Base-by-base conservation (phyloP, 2,113 vertebrate genomes). In the Thomomys bottae region DNA sequence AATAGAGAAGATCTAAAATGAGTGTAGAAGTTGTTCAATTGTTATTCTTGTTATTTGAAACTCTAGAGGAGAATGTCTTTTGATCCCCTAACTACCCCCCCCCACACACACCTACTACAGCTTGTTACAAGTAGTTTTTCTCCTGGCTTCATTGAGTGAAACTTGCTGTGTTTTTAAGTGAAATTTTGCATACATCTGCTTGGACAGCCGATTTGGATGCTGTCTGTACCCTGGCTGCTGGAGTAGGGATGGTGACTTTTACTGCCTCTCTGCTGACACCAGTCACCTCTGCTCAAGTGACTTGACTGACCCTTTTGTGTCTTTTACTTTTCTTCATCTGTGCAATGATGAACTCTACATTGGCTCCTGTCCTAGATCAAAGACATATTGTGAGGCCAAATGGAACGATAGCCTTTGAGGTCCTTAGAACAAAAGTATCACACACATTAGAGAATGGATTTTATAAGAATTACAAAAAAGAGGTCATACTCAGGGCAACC, bases 401-500 rank as follows among this genome's bases (percentile, higher is more conserved):
- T 59, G 63, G 34, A 93, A 67, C 34, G 81, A 93, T 71, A 70
- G 73, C 64, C 81, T 93, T 94, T 89, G 66, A 96, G 84, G 15
- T 78, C 38, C 81, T 89, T 49, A 77, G 87, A 93, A 87, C 84
- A 90, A 93, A 95, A 78, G 64, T 67, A 70, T 72, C 83, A 49
- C 14, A n/a, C 23, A 75, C 38, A 26, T 66, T 72, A 42, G 73
- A 81, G 86, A 84, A 66, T 84, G 81, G 89, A 64, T 93, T 90
- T 94, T 42, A 63, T 89, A 78, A 59, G 68, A 88, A 73, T 87
- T 84, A 59, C 59, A 75, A 45, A 54, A 40, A 94, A 77, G 90
- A 92, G 91, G n/a, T 87, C 77, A 85, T 32, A 40, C 72, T 84
- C n/a, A 30, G 36, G 81, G 42, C 68, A 93, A 2, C 59, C 34